phyloP scores from a whole-genome alignment of 1,140 invertebrate genomes.

The Notospermus geniculatus region DNA sequence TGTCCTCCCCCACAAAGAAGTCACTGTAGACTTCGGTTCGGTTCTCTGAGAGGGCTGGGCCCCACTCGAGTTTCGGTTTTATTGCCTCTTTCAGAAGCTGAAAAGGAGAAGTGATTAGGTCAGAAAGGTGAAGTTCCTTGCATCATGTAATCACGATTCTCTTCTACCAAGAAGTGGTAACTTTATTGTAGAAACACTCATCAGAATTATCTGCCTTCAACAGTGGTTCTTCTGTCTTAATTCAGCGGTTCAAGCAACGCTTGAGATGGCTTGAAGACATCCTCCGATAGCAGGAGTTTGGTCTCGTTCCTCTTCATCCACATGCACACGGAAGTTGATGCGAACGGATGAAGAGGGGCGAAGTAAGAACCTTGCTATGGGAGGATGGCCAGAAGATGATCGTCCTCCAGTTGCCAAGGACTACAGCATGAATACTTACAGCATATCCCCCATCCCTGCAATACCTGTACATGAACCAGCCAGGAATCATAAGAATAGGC shows the following conservation, averaged over 20 bases:
- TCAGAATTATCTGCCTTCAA: not conserved
- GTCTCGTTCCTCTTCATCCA: no score
- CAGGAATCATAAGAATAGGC: slow-evolving; percentile 70
- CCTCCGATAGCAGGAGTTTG: not conserved
- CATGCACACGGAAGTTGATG: no score
- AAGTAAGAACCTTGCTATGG: no score
- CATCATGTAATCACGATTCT: no score
- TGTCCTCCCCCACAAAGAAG: not conserved
- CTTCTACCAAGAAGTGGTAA: not conserved
- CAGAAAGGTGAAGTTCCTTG: no score
- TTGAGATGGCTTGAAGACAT: not conserved
- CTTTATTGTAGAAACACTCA: not conserved
- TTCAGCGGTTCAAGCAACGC: not conserved
- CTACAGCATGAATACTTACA: slow-evolving; percentile 23
- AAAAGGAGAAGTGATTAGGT: not conserved
- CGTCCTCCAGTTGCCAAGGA: not conserved
- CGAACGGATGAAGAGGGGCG: no score
- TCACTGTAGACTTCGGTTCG: not conserved
- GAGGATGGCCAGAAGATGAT: no score
- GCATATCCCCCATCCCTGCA: slow-evolving; percentile 42
- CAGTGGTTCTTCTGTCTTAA: not conserved
- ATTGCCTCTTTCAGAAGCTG: not conserved
- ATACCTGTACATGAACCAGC: slow-evolving; percentile 48
- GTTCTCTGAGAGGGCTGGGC: not conserved
- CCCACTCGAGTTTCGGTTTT: not conserved